phyloP scores from a whole-genome alignment of 1,140 invertebrate genomes.

The Augochlora pura region DNA sequence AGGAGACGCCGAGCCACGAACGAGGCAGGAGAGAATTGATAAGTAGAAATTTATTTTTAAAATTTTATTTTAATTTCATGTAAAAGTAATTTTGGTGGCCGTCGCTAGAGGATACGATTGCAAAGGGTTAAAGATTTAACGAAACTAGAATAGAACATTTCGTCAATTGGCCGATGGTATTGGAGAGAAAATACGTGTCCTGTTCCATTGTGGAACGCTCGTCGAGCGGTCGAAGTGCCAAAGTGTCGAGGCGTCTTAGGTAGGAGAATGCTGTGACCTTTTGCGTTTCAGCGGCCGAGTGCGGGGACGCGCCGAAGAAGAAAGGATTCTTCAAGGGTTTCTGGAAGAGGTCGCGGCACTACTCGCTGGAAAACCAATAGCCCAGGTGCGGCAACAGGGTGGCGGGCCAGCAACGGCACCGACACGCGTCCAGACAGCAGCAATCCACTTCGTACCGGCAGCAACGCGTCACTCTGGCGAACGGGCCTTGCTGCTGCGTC shows the following conservation, averaged over 20 bases:
- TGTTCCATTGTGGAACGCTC: no score
- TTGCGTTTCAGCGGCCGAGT: conserved; percentile 83
- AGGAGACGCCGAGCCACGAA: no score
- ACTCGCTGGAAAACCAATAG: conserved; percentile 89
- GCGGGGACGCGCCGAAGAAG: conserved; percentile 85
- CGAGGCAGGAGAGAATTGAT: no score
- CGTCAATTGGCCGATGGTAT: no score
- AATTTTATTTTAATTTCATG: no score
- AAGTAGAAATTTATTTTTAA: no score
- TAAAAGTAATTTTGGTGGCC: no score
- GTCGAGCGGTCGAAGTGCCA: no score
- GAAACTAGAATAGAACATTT: no score
- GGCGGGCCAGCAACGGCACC: conserved; percentile 75
- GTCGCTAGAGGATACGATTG: no score
- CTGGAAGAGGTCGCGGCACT: conserved; percentile 90
- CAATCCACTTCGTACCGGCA: conserved; percentile 51
- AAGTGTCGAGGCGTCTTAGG: background rate
- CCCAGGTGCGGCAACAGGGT: conserved; percentile 77
- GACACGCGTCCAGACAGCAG: conserved; percentile 66
- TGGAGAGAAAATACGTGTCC: no score
- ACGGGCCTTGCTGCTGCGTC: conserved; percentile 78
- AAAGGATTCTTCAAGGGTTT: conserved; percentile 91
- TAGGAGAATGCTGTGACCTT: conserved; percentile 10
- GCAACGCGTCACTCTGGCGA: conserved; percentile 66
- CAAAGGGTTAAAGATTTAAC: no score